phyloP scores from a whole-genome alignment of 1,140 invertebrate species.

The Drosophila kohkoa region DNA sequence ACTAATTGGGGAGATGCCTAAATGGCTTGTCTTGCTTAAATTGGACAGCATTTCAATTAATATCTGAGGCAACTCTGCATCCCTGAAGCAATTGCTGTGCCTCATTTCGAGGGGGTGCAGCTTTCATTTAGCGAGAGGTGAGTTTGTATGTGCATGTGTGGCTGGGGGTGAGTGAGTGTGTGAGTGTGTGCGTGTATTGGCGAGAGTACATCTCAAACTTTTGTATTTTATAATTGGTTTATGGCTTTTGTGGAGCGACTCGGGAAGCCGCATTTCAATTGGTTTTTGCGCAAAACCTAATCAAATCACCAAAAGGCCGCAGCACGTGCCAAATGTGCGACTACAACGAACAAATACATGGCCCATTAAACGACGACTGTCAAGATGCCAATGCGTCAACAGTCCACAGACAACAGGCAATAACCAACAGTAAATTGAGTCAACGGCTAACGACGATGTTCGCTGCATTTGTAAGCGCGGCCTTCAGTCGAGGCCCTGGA shows the following conservation, averaged over 20 bases:
- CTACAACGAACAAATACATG: conserved; percentile 38
- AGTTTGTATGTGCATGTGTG: neutral
- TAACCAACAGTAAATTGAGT: conserved; percentile 14
- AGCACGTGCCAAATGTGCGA: conserved; percentile 66
- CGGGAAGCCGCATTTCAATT: conserved; percentile 72
- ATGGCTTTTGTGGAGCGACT: conserved; percentile 64
- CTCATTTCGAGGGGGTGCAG: neutral
- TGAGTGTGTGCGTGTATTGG: conserved; percentile 4
- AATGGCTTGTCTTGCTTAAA: neutral
- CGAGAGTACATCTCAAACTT: conserved; percentile 24
- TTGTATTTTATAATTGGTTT: conserved; percentile 74
- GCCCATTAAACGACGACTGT: conserved; percentile 48
- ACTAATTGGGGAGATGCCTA: neutral
- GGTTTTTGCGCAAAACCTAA: conserved; percentile 51
- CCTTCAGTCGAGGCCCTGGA: conserved; percentile 53
- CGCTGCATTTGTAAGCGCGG: conserved; percentile 67
- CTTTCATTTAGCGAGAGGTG: conserved; percentile 4
- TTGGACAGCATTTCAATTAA: neutral
- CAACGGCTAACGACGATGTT: conserved; percentile 50
- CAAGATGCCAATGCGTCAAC: conserved; percentile 28
- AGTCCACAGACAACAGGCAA: neutral
- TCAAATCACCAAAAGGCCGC: conserved; percentile 63
- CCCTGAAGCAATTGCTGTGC: conserved; percentile 16
- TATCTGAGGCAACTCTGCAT: conserved; percentile 8
- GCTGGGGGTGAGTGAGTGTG: neutral